Evolutionary conservation across 2,888 invertebrate species (phyloP), one percentile per base, ranked within the genome.

Genomic region (Nomada lathburiana): DNA sequence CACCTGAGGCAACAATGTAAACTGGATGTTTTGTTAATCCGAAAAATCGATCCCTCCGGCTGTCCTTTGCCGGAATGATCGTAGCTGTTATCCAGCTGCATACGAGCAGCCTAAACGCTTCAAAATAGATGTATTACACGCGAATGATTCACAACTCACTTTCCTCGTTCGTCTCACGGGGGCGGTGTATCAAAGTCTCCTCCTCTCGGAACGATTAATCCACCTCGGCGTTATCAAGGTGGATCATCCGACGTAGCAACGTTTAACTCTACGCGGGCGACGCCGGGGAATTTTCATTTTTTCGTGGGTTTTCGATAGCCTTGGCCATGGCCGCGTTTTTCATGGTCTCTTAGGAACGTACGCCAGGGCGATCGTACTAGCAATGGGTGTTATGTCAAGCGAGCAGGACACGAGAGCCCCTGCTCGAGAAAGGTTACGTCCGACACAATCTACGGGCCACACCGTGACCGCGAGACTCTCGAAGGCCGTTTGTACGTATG

Each of bases 291-390:
- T 81, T 85, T 77, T 70, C 60, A 63, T 59, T 68, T 87, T 70
- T 74, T 65, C 64, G 53, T 29, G 36, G 50, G 36, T 62, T 63
- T 60, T 52, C 71, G 71, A 20, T 75, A 86, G 69, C 89, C 89
- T 83, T 89, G 88, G 84, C 88, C 88, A 89, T 88, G 88, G 87
- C 88, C 88, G 88, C 71, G 64, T 87, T 88, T 84, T 59, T 81
- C 89, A 84, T 80, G 84, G 86, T 79, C 83, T 83, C 62, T 26
- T 23, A 71, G 72, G 75, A 67, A 72, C 74, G 65, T 74, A 82
- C 77, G 75, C 81, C 20, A 77, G 83, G 85, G 78, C 83, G 84
- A 64, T 82, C 83, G 68, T 69, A 47, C 74, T 26, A 7, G 36
- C 36, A 36, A 36, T 36, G 57, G 72, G 76, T 82, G 75, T 87